Conservation (phyloP, 2,888 invertebrate genomes). For the Leptopilina syphax region DNA sequence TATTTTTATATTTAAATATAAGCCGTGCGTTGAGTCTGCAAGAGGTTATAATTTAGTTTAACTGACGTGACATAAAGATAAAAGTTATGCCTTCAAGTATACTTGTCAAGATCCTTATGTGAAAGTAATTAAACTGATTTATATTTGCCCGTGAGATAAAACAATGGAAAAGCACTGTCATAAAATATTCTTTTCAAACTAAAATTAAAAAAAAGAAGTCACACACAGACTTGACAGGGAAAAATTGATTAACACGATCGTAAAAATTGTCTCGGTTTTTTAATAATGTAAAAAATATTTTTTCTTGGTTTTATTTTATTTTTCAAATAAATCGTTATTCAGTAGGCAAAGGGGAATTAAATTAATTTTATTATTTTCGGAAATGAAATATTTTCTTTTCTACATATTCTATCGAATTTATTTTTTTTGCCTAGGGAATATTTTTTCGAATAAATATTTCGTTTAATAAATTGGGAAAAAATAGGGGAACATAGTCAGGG, state of each 20-base stretch:
- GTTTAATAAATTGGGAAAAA: no score
- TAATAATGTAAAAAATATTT: neutral
- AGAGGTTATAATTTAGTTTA: constrained; percentile 19
- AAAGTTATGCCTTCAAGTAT: constrained; percentile 27
- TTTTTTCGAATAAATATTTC: no score
- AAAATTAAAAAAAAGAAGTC: neutral
- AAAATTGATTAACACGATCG: constrained; percentile 4
- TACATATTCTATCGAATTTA: no score
- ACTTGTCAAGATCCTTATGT: constrained; percentile 30
- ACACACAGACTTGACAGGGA: neutral
- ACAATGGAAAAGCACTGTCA: neutral
- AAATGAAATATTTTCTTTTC: no score
- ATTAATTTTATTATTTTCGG: no score
- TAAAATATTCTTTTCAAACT: neutral
- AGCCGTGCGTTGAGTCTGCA: neutral
- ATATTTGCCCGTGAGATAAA: constrained; percentile 18
- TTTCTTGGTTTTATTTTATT: neutral
- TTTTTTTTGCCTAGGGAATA: no score
- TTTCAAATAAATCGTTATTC: no score
- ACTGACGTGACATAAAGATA: constrained; percentile 32
- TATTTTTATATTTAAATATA: constrained; percentile 6
- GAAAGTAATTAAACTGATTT: constrained; percentile 23
- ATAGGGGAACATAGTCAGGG: no score
- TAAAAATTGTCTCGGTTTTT: neutral
- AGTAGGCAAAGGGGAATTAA: no score